phyloP scores from a whole-genome alignment of 2,113 vertebrate genomes.

The Vimba vimba region DNA sequence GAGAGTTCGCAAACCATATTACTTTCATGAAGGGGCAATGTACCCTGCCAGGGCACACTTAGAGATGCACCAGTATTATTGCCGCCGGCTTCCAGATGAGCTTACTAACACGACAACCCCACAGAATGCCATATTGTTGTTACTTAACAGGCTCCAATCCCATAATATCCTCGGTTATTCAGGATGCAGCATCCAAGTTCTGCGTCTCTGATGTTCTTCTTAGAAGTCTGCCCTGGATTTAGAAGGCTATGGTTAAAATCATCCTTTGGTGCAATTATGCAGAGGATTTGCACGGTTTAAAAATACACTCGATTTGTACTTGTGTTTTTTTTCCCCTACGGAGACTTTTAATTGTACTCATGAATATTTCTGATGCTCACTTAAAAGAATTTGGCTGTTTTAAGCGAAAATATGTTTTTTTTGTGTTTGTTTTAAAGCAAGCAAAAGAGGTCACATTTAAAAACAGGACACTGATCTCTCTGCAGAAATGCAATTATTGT shows the following conservation, averaged over 20 bases:
- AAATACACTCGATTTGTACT: constrained; percentile 32
- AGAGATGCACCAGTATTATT: constrained; percentile 52
- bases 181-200: constrained; percentile 31
- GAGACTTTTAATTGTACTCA: constrained; percentile 37
- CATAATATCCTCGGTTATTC: constrained; percentile 29
- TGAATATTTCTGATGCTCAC: constrained; percentile 19
- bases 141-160: constrained; percentile 48
- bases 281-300: constrained; percentile 35
- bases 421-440: constrained; percentile 8
- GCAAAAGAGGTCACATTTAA: constrained; percentile 23
- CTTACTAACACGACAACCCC: constrained; percentile 62
- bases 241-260: constrained; percentile 13
- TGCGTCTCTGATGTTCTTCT: constrained; percentile 2
- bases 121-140: constrained; percentile 64
- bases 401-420: constrained; percentile 12
- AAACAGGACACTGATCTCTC: background rate
- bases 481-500: background rate
- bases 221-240: constrained; percentile 26
- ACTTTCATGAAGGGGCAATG: constrained; percentile 7
- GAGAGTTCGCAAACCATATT: constrained; percentile 43
- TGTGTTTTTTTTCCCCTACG: background rate
- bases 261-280: constrained; percentile 15
- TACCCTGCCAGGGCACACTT: constrained; percentile 9
- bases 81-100: constrained; percentile 37
- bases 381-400: constrained; percentile 19